These are phyloP conservation scores for Aleiodes leptofemur DNA, from an alignment of 2,888 invertebrate genomes.

Conservation along the genomic window DNA sequence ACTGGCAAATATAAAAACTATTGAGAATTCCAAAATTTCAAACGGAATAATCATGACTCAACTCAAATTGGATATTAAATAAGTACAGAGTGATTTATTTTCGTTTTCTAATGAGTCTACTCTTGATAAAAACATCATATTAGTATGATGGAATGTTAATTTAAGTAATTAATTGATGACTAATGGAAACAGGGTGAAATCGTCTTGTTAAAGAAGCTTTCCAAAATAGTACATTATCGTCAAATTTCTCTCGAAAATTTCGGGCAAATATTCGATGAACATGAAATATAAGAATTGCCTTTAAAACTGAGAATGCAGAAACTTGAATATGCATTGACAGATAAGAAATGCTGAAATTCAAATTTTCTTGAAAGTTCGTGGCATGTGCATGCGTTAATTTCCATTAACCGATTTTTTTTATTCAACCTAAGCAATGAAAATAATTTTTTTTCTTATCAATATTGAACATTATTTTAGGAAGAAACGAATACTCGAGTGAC, in stretches of 20 bases:
- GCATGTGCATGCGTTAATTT: neutral
- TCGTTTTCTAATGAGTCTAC: slow-evolving; percentile 6
- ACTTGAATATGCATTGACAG: too few relatives aligned
- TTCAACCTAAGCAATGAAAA: slow-evolving; percentile 9
- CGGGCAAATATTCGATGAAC: too few relatives aligned
- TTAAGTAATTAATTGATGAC: slow-evolving; percentile 8
- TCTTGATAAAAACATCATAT: slow-evolving; percentile 2
- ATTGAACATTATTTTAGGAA: slow-evolving; percentile 35
- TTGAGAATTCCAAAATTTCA: neutral
- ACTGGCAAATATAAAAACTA: slow-evolving; percentile 1
- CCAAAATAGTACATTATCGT: too few relatives aligned
- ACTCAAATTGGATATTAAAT: neutral
- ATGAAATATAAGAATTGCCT: too few relatives aligned
- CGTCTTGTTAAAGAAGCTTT: too few relatives aligned
- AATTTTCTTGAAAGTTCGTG: too few relatives aligned
- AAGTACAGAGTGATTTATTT: neutral
- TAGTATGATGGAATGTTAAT: slow-evolving; percentile 12
- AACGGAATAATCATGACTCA: neutral
- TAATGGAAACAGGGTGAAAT: neutral
- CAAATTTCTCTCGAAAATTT: too few relatives aligned
- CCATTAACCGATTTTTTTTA: neutral
- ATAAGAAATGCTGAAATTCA: too few relatives aligned
- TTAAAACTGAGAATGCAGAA: too few relatives aligned
- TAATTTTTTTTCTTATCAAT: slow-evolving; percentile 12
- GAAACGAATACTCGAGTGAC: slow-evolving; percentile 47